Conservation (phyloP, 2,888 invertebrate genomes). For the Trichopria drosophilae region DNA sequence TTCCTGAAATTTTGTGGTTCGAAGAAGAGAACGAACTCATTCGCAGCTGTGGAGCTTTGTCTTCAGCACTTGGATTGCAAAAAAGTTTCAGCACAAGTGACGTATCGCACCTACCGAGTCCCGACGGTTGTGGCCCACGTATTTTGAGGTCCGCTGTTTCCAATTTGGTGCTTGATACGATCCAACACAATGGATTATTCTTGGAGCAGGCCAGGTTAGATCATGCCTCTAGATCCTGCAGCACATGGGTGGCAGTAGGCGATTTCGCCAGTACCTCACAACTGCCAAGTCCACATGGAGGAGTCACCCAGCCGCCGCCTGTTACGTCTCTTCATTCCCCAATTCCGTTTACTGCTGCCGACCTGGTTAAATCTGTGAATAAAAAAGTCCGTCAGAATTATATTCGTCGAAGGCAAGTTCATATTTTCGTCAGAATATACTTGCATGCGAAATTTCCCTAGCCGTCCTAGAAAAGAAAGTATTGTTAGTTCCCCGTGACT, state of each 20-base stretch:
- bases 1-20: slow-evolving; percentile 68
- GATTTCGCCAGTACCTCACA: slow-evolving; percentile 76
- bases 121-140: slow-evolving; percentile 55
- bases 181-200: slow-evolving; percentile 61
- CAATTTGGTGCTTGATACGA: slow-evolving; percentile 64
- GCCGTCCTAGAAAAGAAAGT: no score
- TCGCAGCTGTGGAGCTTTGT: slow-evolving; percentile 77
- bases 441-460: no score
- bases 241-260: slow-evolving; percentile 86
- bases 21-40: slow-evolving; percentile 80
- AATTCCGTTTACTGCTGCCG: slow-evolving; percentile 67
- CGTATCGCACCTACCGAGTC: slow-evolving; percentile 66
- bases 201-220: slow-evolving; percentile 66
- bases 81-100: slow-evolving; percentile 84
- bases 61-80: slow-evolving; percentile 78
- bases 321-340: slow-evolving; percentile 36
- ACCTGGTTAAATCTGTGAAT: slow-evolving; percentile 75
- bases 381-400: slow-evolving; percentile 84
- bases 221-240: slow-evolving; percentile 72
- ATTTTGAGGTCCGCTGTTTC: slow-evolving; percentile 60
- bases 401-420: slow-evolving; percentile 65
- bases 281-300: slow-evolving; percentile 80
- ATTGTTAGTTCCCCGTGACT: no score
- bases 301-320: slow-evolving; percentile 55
- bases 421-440: no score